Base-by-base conservation (phyloP, 2,888 invertebrate genomes). In the Eudemis profundana region DNA sequence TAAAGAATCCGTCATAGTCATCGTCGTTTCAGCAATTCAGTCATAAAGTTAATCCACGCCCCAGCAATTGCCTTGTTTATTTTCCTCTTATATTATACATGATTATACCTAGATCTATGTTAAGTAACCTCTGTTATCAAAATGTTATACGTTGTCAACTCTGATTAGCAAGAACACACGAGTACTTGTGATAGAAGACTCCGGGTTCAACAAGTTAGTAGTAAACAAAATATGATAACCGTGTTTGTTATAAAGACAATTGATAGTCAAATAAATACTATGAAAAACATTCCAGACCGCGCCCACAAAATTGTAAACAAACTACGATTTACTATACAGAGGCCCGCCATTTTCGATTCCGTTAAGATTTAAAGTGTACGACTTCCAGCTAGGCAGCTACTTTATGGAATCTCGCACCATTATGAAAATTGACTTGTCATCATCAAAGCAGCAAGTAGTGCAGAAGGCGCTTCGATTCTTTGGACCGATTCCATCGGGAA, bases 71-170 rank as follows among this genome's bases (percentile, higher is more conserved):
- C 49, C 40, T 29, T 57, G 50, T 51, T 49, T 64, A 59, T 64
- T 57, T 51, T 64, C 64, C 57, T 51, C 29, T 17, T 23, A 12
- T 44, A 33, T 21, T 10, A 61, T 50, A 27, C 36, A 3, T 44
- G n/a, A n/a, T n/a, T n/a, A n/a, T 46, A 36, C 14, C 1, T 54
- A 23, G 8, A 19, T 17, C 4, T 12, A 33, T 27, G 23, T 46
- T 23, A 51, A 42, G 21, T 33, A 61, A 42, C 44, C 61, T 19
- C 19, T 61, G 42, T 53, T 61, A 61, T 61, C 51, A 61, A 51
- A 4, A 17, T 17, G 54, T 42, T 33, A 29, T 44, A 40, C 33
- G 33, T 33, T 57, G 56, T 33, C 33, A 57, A 27, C 19, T 44
- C 44, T 33, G 56, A 57, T 57, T 57, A 57, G 44, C 44, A 44